These are phyloP conservation scores for Numenius arquata DNA, from an alignment of 2,113 vertebrate genomes.

Conservation along the genomic window DNA sequence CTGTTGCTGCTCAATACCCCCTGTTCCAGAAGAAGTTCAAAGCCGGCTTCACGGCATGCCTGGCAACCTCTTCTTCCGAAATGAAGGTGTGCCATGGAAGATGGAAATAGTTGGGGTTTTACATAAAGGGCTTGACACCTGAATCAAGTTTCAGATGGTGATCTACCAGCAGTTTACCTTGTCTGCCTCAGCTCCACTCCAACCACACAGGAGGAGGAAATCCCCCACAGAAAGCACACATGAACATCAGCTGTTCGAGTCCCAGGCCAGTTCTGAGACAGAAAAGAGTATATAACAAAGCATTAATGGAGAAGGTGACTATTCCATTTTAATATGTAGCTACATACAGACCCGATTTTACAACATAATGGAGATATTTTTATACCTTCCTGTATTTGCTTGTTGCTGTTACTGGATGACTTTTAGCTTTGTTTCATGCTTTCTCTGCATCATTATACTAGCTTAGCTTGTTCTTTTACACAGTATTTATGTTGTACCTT, in stretches of 20 bases:
- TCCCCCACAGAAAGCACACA: fast-evolving
- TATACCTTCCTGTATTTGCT: not conserved
- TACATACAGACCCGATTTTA: not conserved
- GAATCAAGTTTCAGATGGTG: not conserved
- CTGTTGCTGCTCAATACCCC: not conserved
- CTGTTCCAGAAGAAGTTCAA: not conserved
- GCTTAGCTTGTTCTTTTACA: not conserved
- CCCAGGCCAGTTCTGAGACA: not conserved
- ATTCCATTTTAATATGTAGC: not conserved
- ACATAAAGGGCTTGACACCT: not conserved
- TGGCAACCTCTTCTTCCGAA: not conserved
- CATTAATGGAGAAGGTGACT: not conserved
- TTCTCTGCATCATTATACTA: not conserved
- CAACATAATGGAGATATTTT: not conserved
- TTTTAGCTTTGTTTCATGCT: not conserved
- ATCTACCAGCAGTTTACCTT: not conserved
- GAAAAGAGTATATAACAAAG: not conserved
- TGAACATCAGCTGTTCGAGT: fast-evolving
- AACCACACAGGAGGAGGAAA: not conserved
- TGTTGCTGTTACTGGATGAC: not conserved
- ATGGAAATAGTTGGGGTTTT: not conserved
- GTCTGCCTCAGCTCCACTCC: not conserved
- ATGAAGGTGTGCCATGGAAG: fast-evolving
- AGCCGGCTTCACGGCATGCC: fast-evolving
- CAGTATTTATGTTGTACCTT: not conserved